These are phyloP conservation scores for Piaya cayana DNA, from an alignment of 2,113 vertebrate species.

Conservation along the genomic window DNA sequence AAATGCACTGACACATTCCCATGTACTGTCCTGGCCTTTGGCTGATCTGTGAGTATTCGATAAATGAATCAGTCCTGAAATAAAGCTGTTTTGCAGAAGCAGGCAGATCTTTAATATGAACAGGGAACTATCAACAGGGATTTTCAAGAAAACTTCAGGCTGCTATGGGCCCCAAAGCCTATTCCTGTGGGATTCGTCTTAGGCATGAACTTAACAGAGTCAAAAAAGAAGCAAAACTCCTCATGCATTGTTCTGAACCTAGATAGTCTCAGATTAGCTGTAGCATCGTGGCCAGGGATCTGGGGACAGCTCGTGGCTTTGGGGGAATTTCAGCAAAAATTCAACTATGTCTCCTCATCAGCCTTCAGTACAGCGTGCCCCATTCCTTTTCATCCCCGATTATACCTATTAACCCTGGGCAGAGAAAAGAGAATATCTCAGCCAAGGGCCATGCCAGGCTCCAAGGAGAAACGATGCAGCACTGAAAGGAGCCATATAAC, in stretches of 20 bases:
- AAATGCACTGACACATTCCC: not conserved
- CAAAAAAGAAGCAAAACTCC: not conserved
- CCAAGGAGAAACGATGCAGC: not conserved
- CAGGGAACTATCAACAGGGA: not conserved
- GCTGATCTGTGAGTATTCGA: not conserved
- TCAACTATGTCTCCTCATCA: not conserved
- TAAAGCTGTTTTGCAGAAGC: not conserved
- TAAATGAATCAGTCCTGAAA: constrained; percentile 7
- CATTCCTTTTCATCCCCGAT: not conserved
- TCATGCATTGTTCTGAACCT: not conserved
- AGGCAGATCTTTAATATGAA: not conserved
- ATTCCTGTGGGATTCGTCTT: not conserved
- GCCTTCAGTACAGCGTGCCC: not conserved
- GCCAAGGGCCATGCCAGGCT: not conserved
- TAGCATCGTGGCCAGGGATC: not conserved
- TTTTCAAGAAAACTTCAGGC: not conserved
- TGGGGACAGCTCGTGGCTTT: not conserved
- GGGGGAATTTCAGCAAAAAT: not conserved
- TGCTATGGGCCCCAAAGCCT: not conserved
- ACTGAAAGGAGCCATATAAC: not conserved
- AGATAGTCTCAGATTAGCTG: not conserved
- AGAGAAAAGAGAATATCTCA: not conserved
- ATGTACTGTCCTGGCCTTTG: not conserved
- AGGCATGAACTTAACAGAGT: not conserved
- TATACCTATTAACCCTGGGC: not conserved